These are phyloP conservation scores for Pithys albifrons DNA, from an alignment of 2,113 vertebrate genomes.

Conservation along the genomic window DNA sequence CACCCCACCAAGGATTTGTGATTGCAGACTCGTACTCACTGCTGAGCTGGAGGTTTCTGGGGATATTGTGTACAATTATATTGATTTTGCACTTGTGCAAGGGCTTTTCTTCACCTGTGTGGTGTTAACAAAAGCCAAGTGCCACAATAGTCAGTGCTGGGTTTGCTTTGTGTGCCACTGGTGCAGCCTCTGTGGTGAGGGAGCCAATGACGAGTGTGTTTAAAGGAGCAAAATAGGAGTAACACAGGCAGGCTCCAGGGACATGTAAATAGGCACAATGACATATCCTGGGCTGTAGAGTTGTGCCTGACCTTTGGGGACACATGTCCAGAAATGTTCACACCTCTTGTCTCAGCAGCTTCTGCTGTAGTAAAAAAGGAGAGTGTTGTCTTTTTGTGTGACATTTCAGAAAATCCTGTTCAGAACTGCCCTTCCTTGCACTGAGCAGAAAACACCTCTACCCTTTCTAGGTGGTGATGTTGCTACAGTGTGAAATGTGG, in stretches of 20 bases:
- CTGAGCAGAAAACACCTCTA: not conserved
- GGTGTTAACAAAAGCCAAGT: not conserved
- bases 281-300: not conserved
- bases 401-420: not conserved
- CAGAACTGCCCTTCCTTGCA: not conserved
- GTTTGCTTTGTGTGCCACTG: not conserved
- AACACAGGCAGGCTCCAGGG: not conserved
- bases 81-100: not conserved
- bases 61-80: not conserved
- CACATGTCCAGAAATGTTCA: not conserved
- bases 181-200: not conserved
- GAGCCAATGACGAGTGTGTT: not conserved
- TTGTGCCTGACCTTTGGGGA: conserved; percentile 5
- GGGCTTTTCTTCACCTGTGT: not conserved
- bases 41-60: not conserved
- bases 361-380: not conserved
- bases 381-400: not conserved
- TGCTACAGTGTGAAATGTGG: not conserved
- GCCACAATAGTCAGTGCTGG: not conserved
- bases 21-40: not conserved
- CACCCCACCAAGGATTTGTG: not conserved
- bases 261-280: conserved; percentile 36
- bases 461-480: not conserved
- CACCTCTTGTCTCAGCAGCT: not conserved
- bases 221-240: not conserved